A percentile compares a stretch with the other conserved stretches of the same genome.
phyloP scores from a whole-genome alignment of 2,797 vertebrate genomes.

The Onychomys arenicola region DNA sequence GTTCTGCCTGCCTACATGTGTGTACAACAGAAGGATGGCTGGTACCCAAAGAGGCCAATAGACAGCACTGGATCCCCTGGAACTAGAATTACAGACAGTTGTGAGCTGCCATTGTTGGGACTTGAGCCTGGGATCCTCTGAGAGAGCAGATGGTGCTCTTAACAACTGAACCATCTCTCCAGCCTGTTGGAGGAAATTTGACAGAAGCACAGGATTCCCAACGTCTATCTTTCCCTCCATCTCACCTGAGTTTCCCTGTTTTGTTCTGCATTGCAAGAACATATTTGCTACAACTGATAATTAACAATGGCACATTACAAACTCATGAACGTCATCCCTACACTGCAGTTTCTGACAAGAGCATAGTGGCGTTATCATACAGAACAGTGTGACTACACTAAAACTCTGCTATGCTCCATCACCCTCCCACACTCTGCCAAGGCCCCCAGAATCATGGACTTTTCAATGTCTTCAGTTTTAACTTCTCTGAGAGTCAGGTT shows the following conservation, averaged over 20 bases:
- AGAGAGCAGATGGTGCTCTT: neutral
- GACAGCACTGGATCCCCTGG: neutral
- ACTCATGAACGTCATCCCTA: neutral
- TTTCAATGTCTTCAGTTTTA: neutral
- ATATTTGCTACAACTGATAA: neutral
- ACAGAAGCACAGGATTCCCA: neutral
- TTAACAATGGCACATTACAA: neutral
- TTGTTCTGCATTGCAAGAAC: neutral
- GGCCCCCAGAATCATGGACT: neutral
- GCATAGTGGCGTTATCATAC: neutral
- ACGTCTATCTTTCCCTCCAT: neutral
- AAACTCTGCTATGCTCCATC: neutral
- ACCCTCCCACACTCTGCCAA: neutral
- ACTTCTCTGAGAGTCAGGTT: slow-evolving; percentile 34
- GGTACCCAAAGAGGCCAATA: neutral
- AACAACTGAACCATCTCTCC: neutral
- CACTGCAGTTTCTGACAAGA: neutral
- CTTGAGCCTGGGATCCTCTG: neutral
- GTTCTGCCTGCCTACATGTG: neutral
- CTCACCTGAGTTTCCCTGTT: neutral
- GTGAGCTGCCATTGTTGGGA: neutral
- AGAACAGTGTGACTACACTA: neutral
- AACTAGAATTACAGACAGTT: neutral
- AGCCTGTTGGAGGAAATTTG: neutral
- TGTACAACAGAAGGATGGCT: neutral